Evolutionary conservation across 2,113 vertebrate genomes (phyloP).

Genomic region (Halcyon malimbica): DNA sequence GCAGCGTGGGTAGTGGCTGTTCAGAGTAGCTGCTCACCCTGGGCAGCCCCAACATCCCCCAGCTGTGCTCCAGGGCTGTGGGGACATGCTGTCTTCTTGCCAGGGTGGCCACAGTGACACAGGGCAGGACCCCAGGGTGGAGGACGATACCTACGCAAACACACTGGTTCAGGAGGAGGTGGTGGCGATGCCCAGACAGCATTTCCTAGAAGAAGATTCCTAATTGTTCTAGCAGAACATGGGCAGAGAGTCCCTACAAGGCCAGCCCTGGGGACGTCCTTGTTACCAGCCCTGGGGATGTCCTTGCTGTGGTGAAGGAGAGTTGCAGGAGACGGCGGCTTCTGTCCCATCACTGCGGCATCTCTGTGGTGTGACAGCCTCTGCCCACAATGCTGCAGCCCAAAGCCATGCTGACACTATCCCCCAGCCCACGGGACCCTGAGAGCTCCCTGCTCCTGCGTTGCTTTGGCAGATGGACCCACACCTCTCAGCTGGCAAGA

Average conservation of each 20-base stretch:
- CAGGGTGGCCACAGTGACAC: neutral
- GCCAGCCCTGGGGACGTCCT: neutral
- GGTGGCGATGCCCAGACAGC: rapidly evolving
- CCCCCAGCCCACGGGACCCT: rapidly evolving
- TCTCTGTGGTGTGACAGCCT: neutral
- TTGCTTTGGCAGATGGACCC: neutral
- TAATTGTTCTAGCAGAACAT: neutral
- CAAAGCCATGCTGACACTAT: neutral
- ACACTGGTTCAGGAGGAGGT: neutral
- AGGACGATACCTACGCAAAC: neutral
- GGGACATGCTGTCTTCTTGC: rapidly evolving
- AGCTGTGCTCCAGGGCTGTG: neutral
- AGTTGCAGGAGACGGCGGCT: no score
- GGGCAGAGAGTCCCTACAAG: neutral
- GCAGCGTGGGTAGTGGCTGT: neutral
- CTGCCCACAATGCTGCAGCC: neutral
- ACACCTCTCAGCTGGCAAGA: neutral
- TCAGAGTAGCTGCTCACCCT: rapidly evolving
- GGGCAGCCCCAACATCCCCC: rapidly evolving
- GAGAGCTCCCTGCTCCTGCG: neutral
- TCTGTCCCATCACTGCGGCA: rapidly evolving
- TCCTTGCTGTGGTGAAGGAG: neutral
- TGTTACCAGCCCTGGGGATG: rapidly evolving
- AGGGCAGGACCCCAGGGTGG: rapidly evolving
- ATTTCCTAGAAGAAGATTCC: neutral